phyloP scores from a whole-genome alignment of 2,113 vertebrate genomes.

The Chrysochloris asiatica region DNA sequence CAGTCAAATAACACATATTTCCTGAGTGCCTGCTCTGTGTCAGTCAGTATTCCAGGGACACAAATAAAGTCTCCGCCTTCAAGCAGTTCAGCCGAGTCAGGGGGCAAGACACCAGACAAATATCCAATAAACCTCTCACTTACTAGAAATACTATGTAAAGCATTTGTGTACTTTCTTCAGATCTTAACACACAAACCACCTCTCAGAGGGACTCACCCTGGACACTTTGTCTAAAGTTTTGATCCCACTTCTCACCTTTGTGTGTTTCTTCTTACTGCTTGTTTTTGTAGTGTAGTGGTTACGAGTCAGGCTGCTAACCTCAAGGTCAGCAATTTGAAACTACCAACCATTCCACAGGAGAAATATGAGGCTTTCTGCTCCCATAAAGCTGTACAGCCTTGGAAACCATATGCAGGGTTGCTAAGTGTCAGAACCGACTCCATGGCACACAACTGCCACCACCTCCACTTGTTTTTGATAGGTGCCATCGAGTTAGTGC shows the following conservation, averaged over 20 bases:
- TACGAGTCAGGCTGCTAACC: no score
- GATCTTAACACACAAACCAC: background rate
- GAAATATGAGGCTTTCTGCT: no score
- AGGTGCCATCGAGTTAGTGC: no score
- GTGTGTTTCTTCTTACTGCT: background rate
- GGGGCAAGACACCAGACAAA: background rate
- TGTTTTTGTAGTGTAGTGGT: background rate
- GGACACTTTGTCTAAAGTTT: background rate
- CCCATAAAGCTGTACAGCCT: no score
- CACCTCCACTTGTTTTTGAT: no score
- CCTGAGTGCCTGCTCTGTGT: background rate
- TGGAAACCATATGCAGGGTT: no score
- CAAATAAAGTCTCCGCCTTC: background rate
- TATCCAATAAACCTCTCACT: fast-evolving
- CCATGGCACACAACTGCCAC: no score
- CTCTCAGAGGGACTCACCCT: background rate
- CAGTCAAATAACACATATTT: background rate
- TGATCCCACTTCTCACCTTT: background rate
- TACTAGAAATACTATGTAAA: background rate
- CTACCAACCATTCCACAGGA: no score
- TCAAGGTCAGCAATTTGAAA: no score
- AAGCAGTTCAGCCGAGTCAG: background rate
- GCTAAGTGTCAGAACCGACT: no score
- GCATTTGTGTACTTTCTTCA: background rate
- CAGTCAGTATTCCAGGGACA: background rate